phyloP scores from a whole-genome alignment of 2,888 invertebrate genomes.

The Andrena trimmerana region DNA sequence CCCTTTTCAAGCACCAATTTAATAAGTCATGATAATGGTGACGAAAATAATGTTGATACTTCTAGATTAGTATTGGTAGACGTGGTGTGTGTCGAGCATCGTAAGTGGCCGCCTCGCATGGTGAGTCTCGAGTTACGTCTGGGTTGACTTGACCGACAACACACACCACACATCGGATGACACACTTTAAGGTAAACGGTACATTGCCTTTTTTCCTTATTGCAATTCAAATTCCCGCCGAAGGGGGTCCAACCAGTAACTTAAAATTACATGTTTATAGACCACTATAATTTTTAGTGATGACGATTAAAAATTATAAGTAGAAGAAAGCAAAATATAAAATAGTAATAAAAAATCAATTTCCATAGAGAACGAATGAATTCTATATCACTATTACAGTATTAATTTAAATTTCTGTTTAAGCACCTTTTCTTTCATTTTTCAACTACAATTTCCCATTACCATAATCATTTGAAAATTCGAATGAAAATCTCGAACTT shows the following conservation, averaged over 20 bases:
- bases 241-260: background rate
- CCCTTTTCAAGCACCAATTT: constrained; percentile 26
- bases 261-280: background rate
- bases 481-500: background rate
- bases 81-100: constrained; percentile 53
- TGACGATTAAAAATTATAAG: background rate
- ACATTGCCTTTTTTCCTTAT: constrained; percentile 35
- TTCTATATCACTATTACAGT: no score
- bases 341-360: no score
- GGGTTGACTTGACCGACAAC: constrained; percentile 73
- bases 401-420: background rate
- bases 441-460: background rate
- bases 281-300: background rate
- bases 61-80: constrained; percentile 53
- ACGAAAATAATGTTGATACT: constrained; percentile 41
- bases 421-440: no score
- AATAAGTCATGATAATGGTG: constrained; percentile 32
- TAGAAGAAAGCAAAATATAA: no score
- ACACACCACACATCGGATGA: constrained; percentile 78
- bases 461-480: background rate
- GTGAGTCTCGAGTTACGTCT: constrained; percentile 81
- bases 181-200: constrained; percentile 62
- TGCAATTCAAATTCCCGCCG: constrained; percentile 2
- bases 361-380: background rate
- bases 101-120: constrained; percentile 73